Conservation (phyloP, 2,113 vertebrate genomes). For the Toxostoma redivivum region DNA sequence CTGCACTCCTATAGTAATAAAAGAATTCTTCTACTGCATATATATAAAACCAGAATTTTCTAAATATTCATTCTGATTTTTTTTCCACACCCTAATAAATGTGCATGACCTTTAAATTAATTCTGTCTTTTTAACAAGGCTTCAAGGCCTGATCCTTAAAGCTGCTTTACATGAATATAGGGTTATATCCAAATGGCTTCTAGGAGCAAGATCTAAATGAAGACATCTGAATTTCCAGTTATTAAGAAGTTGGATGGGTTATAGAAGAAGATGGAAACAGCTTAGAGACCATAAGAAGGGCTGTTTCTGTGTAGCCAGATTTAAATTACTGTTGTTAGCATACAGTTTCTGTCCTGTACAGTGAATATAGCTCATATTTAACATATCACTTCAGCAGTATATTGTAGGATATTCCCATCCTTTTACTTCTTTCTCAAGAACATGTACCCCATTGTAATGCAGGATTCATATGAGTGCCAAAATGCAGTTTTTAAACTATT, state of each 20-base stretch:
- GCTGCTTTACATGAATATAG: not conserved
- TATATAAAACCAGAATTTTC: not conserved
- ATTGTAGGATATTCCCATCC: not conserved
- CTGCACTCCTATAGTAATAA: not conserved
- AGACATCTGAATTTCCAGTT: slow-evolving; percentile 4
- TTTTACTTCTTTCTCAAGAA: slow-evolving; percentile 1
- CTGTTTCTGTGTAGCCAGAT: not conserved
- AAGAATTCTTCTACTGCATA: not conserved
- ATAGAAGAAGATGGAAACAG: not conserved
- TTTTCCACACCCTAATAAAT: not conserved
- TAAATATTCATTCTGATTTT: not conserved
- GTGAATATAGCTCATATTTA: not conserved
- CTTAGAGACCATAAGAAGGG: not conserved
- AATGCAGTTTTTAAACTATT: slow-evolving; percentile 18
- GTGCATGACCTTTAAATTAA: not conserved
- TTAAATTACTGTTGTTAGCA: not conserved
- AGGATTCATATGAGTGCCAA: not conserved
- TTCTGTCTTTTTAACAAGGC: not conserved
- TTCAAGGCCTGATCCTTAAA: not conserved
- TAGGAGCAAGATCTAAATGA: not conserved
- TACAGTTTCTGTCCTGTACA: not conserved
- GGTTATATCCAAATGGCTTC: not conserved
- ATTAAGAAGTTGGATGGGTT: not conserved
- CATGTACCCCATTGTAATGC: not conserved
- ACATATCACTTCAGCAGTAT: not conserved